Evolutionary conservation across 2,888 invertebrate species (phyloP).

Genomic region (Boloria selene): DNA sequence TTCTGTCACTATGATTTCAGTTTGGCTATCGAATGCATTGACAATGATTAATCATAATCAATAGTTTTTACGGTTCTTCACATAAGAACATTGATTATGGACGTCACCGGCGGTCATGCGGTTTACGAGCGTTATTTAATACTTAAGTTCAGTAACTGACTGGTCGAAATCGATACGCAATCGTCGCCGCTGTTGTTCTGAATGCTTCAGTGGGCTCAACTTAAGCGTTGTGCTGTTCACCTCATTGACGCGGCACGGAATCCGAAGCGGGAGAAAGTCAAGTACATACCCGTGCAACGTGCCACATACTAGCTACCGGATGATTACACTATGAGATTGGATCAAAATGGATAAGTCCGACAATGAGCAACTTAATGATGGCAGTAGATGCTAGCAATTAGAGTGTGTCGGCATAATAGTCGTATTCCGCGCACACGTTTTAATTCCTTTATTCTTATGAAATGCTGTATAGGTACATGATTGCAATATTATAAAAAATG

Average conservation of each 20-base stretch:
- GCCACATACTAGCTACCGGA: conserved; percentile 59
- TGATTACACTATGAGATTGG: conserved; percentile 67
- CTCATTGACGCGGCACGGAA: conserved; percentile 75
- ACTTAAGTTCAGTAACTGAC: conserved; percentile 56
- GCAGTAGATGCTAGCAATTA: conserved; percentile 56
- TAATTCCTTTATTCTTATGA: conserved; percentile 15
- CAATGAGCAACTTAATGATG: conserved; percentile 50
- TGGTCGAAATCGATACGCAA: conserved; percentile 71
- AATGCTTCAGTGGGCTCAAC: conserved; percentile 71
- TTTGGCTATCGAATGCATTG: conserved; percentile 48
- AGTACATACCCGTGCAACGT: conserved; percentile 68
- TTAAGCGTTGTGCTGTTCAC: conserved; percentile 72
- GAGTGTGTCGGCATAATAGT: conserved; percentile 56
- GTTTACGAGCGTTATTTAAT: conserved; percentile 58
- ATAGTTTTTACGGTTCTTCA: conserved; percentile 23
- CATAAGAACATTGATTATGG: conserved; percentile 38
- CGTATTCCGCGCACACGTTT: conserved; percentile 51
- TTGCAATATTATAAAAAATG: background rate
- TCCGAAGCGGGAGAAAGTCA: conserved; percentile 76
- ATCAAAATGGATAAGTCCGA: conserved; percentile 71
- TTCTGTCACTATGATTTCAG: conserved; percentile 49
- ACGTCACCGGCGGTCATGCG: conserved; percentile 45
- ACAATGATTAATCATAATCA: conserved; percentile 25
- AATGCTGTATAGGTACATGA: background rate
- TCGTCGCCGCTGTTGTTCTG: conserved; percentile 54